Evolutionary conservation across 1,140 invertebrate genomes (phyloP).

Genomic region (Temnothorax curvispinosus): DNA sequence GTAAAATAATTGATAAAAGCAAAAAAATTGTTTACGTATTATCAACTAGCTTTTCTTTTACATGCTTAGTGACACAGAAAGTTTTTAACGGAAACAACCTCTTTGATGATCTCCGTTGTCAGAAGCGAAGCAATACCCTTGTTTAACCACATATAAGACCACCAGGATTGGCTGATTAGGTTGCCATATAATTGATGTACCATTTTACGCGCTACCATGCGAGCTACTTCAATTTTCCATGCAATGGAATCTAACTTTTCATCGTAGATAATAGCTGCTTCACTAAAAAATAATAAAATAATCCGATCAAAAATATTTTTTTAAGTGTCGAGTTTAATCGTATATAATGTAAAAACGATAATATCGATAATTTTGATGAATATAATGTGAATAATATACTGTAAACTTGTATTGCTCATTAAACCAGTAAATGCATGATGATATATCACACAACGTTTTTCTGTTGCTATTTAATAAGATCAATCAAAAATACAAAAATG

Average conservation of each 20-base stretch:
- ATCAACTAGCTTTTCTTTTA: too few relatives aligned
- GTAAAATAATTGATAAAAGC: too few relatives aligned
- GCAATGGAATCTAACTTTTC: conserved; percentile 82
- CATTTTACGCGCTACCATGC: conserved; percentile 88
- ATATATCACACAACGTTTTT: too few relatives aligned
- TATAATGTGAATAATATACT: too few relatives aligned
- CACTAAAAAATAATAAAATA: not conserved
- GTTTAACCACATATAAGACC: conserved; percentile 89
- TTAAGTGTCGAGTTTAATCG: too few relatives aligned
- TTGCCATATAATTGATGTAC: conserved; percentile 88
- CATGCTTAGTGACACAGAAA: not conserved
- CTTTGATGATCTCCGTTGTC: conserved; percentile 88
- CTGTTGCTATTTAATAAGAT: too few relatives aligned
- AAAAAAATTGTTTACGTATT: too few relatives aligned
- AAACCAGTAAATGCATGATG: too few relatives aligned
- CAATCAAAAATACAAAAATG: too few relatives aligned
- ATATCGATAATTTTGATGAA: too few relatives aligned
- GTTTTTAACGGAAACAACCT: conserved; percentile 78
- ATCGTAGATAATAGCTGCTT: not conserved
- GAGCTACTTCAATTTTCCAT: conserved; percentile 85
- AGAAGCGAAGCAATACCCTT: conserved; percentile 90
- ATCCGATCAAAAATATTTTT: not conserved
- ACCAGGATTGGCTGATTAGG: conserved; percentile 87
- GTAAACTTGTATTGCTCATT: too few relatives aligned
- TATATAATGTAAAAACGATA: too few relatives aligned